Percentiles rank a stretch among this genome's conserved stretches.
phyloP scores from a whole-genome alignment of 2,888 invertebrate genomes.

The Sphaerophoria rueppellii region DNA sequence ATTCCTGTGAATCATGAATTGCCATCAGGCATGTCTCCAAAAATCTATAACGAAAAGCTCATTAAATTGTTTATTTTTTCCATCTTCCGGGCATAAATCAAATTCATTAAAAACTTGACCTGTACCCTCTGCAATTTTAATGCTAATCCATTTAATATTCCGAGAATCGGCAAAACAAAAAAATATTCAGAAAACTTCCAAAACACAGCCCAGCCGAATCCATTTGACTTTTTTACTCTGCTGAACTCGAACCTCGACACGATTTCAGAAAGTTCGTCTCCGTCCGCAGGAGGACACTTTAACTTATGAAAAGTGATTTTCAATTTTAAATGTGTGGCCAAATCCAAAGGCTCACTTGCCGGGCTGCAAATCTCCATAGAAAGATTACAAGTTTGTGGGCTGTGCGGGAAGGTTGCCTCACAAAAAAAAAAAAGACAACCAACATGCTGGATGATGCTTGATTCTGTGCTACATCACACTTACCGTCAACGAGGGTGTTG shows the following conservation, averaged over 20 bases:
- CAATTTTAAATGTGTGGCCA: slow-evolving; percentile 66
- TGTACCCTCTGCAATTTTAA: background rate
- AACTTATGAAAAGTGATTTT: slow-evolving; percentile 50
- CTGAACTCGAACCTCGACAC: slow-evolving; percentile 7
- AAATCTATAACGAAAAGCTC: background rate
- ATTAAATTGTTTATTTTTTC: background rate
- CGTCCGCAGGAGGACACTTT: slow-evolving; percentile 16
- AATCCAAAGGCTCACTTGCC: slow-evolving; percentile 30
- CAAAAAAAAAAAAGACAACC: no score
- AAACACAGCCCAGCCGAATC: slow-evolving; percentile 6
- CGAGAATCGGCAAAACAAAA: background rate
- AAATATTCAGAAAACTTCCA: slow-evolving; percentile 28
- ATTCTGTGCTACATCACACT: slow-evolving; percentile 14
- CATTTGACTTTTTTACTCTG: slow-evolving; percentile 12
- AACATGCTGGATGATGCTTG: slow-evolving; percentile 4
- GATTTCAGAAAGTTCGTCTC: slow-evolving; percentile 21
- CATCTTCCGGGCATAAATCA: slow-evolving; percentile 11
- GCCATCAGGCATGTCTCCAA: no score
- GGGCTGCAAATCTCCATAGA: background rate
- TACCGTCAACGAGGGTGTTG: background rate
- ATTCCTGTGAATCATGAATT: no score
- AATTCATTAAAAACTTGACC: slow-evolving; percentile 13
- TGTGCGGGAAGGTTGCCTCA: background rate
- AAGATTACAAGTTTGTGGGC: background rate
- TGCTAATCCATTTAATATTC: slow-evolving; percentile 8